phyloP scores from a whole-genome alignment of 2,113 vertebrate genomes.

The Oreochromis tanganicae region DNA sequence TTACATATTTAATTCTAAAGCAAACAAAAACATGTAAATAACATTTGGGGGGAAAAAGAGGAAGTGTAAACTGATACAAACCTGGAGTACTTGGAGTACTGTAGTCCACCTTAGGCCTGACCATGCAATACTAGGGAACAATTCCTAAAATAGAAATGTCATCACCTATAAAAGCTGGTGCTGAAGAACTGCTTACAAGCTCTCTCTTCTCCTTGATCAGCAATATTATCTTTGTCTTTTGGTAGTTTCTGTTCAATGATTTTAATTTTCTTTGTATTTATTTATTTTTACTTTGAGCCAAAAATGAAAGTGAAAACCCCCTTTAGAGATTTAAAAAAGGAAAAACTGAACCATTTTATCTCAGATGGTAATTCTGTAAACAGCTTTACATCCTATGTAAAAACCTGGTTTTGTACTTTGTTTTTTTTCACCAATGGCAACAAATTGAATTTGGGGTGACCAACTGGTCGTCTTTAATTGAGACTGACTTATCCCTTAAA shows the following conservation, averaged over 20 bases:
- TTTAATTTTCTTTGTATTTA: neutral
- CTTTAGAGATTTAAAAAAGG: neutral
- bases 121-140: neutral
- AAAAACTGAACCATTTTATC: neutral
- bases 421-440: neutral
- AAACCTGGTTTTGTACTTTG: neutral
- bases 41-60: neutral
- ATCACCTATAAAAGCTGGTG: neutral
- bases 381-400: neutral
- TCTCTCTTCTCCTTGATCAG: neutral
- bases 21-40: neutral
- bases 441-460: neutral
- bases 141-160: neutral
- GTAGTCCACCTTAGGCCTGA: too few species aligned
- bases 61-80: neutral
- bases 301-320: neutral
- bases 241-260: neutral
- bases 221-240: neutral
- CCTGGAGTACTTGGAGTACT: neutral
- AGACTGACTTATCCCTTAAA: too few species aligned
- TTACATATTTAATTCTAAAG: too few species aligned
- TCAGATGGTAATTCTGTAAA: neutral
- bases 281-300: neutral
- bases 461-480: neutral
- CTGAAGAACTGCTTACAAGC: neutral